Percentiles rank a stretch among this genome's conserved stretches.
Evolutionary conservation across 2,797 vertebrate genomes (phyloP).

Genomic region (Scolopax rusticola): DNA sequence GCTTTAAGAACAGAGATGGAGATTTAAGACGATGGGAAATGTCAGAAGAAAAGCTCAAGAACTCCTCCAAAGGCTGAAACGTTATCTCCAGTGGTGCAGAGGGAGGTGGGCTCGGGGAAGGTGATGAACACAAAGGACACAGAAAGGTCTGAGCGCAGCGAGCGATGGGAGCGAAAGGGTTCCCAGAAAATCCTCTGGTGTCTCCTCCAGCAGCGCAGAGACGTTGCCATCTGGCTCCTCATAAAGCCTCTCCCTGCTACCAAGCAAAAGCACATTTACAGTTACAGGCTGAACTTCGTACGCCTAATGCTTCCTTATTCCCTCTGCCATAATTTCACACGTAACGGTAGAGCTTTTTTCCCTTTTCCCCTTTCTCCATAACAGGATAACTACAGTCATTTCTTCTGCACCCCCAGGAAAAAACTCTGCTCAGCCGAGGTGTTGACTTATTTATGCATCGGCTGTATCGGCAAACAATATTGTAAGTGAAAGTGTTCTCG

Average conservation of each 20-base stretch:
- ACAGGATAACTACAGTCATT: not conserved
- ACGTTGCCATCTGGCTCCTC: accelerated
- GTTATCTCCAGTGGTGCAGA: accelerated
- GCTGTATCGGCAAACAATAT: not conserved
- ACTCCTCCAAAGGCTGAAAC: not conserved
- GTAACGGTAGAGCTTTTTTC: accelerated
- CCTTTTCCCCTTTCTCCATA: not conserved
- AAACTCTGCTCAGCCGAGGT: not conserved
- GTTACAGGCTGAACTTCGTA: accelerated
- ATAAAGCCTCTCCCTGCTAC: not conserved
- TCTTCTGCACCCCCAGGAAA: not conserved
- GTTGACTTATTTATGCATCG: not conserved
- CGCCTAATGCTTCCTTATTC: accelerated
- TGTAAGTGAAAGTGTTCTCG: not conserved
- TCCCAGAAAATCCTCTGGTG: not conserved
- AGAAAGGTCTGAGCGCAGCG: not conserved
- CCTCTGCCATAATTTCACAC: accelerated
- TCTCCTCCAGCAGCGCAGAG: not conserved
- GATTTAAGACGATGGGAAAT: not conserved
- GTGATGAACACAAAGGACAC: accelerated
- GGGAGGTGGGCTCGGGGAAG: accelerated
- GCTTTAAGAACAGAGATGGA: not conserved
- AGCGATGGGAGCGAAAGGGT: accelerated
- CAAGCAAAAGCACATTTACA: not conserved
- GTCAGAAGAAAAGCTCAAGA: not conserved